phyloP scores from a whole-genome alignment of 1,140 invertebrate genomes.

The Drosophila serrata region DNA sequence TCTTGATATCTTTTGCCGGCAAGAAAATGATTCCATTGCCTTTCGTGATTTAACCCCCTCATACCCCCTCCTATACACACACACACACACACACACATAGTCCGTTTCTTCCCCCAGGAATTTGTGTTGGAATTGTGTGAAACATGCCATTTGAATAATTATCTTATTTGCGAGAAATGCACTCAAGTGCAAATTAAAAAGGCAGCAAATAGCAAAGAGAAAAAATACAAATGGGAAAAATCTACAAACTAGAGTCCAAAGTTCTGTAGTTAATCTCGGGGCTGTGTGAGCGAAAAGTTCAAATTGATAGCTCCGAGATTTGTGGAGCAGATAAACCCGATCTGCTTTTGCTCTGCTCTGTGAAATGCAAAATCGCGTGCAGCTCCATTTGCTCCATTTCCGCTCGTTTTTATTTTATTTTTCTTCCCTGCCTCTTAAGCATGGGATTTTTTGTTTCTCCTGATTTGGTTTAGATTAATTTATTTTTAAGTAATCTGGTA shows the following conservation, averaged over 20 bases:
- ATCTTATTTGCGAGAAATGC: slow-evolving; percentile 81
- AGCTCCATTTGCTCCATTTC: slow-evolving; percentile 59
- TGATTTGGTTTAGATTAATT: slow-evolving; percentile 10
- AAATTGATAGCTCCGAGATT: slow-evolving; percentile 80
- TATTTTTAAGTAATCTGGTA: slow-evolving; percentile 6
- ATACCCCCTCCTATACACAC: not conserved
- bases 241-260: slow-evolving; percentile 48
- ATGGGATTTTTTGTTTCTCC: slow-evolving; percentile 12
- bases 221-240: slow-evolving; percentile 20
- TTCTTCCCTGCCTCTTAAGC: slow-evolving; percentile 1
- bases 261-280: slow-evolving; percentile 65
- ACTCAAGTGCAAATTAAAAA: slow-evolving; percentile 75
- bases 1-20: slow-evolving; percentile 78
- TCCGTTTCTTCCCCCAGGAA: slow-evolving; percentile 51
- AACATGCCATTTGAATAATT: slow-evolving; percentile 85
- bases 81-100: not conserved
- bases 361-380: slow-evolving; percentile 78
- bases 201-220: slow-evolving; percentile 5
- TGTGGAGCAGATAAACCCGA: slow-evolving; percentile 70
- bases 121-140: slow-evolving; percentile 84
- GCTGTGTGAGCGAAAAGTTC: slow-evolving; percentile 67
- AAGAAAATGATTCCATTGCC: slow-evolving; percentile 82
- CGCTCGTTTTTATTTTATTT: slow-evolving; percentile 24
- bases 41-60: slow-evolving; percentile 65
- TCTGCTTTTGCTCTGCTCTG: slow-evolving; percentile 45